phyloP scores from a whole-genome alignment of 1,140 invertebrate genomes.

The Oncopeltus fasciatus region DNA sequence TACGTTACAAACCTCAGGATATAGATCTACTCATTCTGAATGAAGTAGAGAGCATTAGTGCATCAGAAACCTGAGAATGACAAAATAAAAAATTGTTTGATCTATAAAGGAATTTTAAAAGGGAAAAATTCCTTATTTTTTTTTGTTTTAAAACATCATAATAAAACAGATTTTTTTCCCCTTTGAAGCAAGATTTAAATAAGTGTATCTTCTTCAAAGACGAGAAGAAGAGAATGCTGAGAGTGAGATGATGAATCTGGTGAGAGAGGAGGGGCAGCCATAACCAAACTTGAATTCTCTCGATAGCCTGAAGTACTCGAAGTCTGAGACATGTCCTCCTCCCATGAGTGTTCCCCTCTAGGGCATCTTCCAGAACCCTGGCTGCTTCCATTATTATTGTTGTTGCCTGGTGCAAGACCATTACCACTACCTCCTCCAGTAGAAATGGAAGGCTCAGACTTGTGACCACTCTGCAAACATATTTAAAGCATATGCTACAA shows the following conservation, averaged over 20 bases:
- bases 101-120: too few species aligned
- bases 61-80: too few species aligned
- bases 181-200: too few species aligned
- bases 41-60: too few species aligned
- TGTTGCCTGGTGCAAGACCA: not conserved
- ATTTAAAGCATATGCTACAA: too few species aligned
- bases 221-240: slow-evolving; percentile 52
- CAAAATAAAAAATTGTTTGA: too few species aligned
- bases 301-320: slow-evolving; percentile 53
- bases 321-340: slow-evolving; percentile 60
- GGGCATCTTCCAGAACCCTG: not conserved
- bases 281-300: slow-evolving; percentile 25
- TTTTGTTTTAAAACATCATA: too few species aligned
- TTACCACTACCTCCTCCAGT: not conserved
- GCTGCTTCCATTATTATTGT: not conserved
- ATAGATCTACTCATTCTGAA: too few species aligned
- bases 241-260: slow-evolving; percentile 18
- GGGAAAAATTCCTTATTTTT: too few species aligned
- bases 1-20: too few species aligned
- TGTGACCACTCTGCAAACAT: not conserved
- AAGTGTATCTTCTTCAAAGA: slow-evolving; percentile 58
- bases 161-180: slow-evolving; percentile 25
- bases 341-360: slow-evolving; percentile 34
- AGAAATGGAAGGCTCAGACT: slow-evolving; percentile 9
- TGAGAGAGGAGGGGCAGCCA: slow-evolving; percentile 31